A percentile compares a stretch with the other conserved stretches of the same genome.
These are phyloP conservation scores for Monodelphis domestica DNA, from an alignment of 2,797 vertebrate species.

Conservation along the genomic window DNA sequence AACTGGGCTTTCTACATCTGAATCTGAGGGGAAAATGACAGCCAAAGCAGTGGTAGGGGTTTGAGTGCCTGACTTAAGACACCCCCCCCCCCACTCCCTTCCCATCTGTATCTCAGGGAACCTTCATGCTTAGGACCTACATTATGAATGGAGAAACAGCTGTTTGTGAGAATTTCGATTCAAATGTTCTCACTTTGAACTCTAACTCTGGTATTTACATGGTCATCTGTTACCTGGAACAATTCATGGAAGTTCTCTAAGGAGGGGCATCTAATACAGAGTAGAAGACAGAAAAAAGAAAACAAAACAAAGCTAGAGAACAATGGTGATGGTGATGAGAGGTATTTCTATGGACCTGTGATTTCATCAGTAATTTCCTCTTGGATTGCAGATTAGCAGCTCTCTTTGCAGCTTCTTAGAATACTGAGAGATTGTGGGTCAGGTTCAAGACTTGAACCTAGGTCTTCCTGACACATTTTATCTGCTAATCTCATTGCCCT, in stretches of 20 bases:
- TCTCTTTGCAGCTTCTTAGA: neutral
- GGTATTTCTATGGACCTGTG: neutral
- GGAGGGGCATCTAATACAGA: neutral
- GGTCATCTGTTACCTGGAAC: neutral
- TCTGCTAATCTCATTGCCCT: neutral
- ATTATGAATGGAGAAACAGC: neutral
- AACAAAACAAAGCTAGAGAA: neutral
- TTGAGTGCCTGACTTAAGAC: neutral
- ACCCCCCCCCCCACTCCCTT: neutral
- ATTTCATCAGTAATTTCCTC: neutral
- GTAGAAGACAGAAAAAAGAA: neutral
- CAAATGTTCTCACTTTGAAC: neutral
- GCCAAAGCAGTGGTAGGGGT: neutral
- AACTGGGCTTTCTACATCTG: neutral
- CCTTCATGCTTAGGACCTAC: neutral
- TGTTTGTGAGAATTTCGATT: neutral
- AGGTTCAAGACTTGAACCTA: neutral
- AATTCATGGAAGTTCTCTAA: neutral
- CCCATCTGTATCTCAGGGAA: neutral
- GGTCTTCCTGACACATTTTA: neutral
- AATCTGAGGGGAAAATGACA: neutral
- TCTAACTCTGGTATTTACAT: neutral
- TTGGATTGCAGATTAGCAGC: neutral
- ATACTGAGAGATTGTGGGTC: neutral
- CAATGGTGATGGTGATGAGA: neutral